Percentiles rank a stretch among this genome's conserved stretches.
phyloP scores from a whole-genome alignment of 2,888 invertebrate species.

The Candidula unifasciata region DNA sequence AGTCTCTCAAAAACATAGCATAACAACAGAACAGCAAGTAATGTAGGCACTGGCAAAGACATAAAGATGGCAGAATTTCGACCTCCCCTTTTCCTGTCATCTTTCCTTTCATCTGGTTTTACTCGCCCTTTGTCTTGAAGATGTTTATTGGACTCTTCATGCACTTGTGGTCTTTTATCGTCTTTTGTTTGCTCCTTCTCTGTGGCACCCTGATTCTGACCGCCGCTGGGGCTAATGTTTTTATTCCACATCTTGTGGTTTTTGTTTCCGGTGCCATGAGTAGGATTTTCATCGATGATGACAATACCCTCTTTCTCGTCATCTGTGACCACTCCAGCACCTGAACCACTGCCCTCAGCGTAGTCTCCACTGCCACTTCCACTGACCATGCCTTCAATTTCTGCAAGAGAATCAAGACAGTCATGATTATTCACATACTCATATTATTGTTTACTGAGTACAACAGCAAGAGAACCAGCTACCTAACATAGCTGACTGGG shows the following conservation, averaged over 20 bases:
- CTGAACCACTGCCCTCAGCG: conserved; percentile 12
- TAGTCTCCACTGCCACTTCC: conserved; percentile 47
- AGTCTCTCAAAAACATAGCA: background rate
- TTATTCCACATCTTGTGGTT: background rate
- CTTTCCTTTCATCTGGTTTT: conserved; percentile 1
- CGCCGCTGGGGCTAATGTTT: background rate
- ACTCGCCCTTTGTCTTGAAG: background rate
- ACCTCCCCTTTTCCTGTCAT: conserved; percentile 7
- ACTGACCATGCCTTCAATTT: conserved; percentile 55
- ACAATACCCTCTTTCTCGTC: conserved; percentile 31
- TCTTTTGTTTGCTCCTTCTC: conserved; percentile 7
- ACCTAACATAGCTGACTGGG: too few relatives aligned
- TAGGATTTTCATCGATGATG: conserved; percentile 30
- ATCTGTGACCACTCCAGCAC: conserved; percentile 33
- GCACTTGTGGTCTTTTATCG: background rate
- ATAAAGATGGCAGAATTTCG: background rate
- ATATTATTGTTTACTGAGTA: background rate
- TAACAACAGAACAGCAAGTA: conserved; percentile 9
- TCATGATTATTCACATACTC: background rate
- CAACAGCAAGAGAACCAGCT: background rate
- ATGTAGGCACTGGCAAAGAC: background rate
- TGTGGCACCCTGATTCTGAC: background rate
- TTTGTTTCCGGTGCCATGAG: background rate
- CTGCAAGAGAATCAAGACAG: conserved; percentile 41
- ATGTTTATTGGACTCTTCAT: background rate